Evolutionary conservation across 2,888 invertebrate genomes (phyloP).

Genomic region (Cheilosia impressa): DNA sequence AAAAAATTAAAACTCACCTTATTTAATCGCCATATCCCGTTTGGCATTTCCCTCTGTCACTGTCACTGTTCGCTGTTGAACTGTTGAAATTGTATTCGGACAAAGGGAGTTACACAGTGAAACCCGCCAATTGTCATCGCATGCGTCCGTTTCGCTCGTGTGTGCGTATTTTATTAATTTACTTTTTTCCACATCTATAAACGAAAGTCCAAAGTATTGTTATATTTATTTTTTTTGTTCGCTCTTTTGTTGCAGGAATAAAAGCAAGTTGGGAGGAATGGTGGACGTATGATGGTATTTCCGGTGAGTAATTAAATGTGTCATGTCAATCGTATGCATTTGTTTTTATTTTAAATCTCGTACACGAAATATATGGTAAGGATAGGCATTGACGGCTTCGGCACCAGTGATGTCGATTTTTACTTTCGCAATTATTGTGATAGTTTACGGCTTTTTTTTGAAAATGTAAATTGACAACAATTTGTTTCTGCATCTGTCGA

Average conservation of each 20-base stretch:
- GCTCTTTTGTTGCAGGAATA: slow-evolving; percentile 79
- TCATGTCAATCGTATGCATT: slow-evolving; percentile 21
- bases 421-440: slow-evolving; percentile 6
- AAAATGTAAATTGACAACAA: slow-evolving; percentile 54
- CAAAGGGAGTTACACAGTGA: background rate
- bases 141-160: slow-evolving; percentile 14
- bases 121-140: slow-evolving; percentile 20
- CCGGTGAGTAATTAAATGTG: slow-evolving; percentile 87
- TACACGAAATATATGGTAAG: slow-evolving; percentile 7
- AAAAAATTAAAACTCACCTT: too few relatives aligned
- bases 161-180: slow-evolving; percentile 11
- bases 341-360: slow-evolving; percentile 53
- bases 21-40: too few relatives aligned
- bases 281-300: slow-evolving; percentile 98
- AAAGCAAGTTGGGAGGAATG: slow-evolving; percentile 94
- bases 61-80: too few relatives aligned
- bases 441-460: slow-evolving; percentile 9
- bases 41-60: background rate
- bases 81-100: background rate
- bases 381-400: slow-evolving; percentile 20
- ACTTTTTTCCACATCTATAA: slow-evolving; percentile 17
- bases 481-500: slow-evolving; percentile 49
- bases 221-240: slow-evolving; percentile 23
- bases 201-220: slow-evolving; percentile 7
- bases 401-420: slow-evolving; percentile 13